These are phyloP conservation scores for Heterochromis multidens DNA, from an alignment of 2,113 vertebrate species.

Conservation along the genomic window DNA sequence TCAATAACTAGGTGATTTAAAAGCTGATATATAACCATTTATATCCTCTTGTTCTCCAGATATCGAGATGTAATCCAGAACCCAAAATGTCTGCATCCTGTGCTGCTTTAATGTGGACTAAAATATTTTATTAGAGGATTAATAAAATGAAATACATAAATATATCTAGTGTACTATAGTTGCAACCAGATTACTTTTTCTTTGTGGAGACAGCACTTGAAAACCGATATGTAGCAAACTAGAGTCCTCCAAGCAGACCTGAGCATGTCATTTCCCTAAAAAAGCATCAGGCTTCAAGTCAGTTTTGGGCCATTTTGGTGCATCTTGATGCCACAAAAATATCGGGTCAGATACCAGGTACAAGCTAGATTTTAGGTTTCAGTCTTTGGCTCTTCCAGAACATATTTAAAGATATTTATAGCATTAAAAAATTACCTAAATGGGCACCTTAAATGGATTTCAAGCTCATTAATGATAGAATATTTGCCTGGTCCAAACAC, in stretches of 20 bases:
- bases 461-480: not conserved
- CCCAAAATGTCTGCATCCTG: not conserved
- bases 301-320: not conserved
- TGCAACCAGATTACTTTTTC: not conserved
- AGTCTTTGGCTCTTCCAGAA: not conserved
- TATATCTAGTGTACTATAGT: not conserved
- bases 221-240: too few relatives aligned
- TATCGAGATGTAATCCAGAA: not conserved
- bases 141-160: not conserved
- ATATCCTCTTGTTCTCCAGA: not conserved
- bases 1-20: not conserved
- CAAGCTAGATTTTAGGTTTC: not conserved
- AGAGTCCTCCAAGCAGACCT: not conserved
- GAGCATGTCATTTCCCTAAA: accelerated
- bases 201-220: not conserved
- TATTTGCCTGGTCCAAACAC: too few relatives aligned
- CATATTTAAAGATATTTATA: too few relatives aligned
- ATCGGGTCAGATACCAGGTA: not conserved
- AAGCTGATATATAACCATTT: not conserved
- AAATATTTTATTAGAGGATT: not conserved
- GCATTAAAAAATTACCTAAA: too few relatives aligned
- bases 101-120: not conserved
- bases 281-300: not conserved
- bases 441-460: not conserved
- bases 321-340: not conserved